Base-by-base conservation (phyloP, 2,113 vertebrate species). In the Bombycilla garrulus region DNA sequence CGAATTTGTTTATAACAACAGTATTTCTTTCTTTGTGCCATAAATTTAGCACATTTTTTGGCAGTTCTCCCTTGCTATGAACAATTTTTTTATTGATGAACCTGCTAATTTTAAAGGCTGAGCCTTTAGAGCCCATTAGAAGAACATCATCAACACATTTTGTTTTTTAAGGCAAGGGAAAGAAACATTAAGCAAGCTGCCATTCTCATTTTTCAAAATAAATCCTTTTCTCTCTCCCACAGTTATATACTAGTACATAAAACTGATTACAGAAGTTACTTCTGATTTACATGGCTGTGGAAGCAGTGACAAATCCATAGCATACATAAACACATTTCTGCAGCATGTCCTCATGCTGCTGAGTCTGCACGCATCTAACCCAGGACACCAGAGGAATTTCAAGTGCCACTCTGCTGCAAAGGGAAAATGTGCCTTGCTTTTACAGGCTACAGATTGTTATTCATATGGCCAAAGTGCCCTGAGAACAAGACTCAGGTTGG, bases 1-100 rank as follows among this genome's bases (percentile, higher is more conserved):
- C n/a, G 31, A n/a, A 66, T 82, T 76, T 50, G 33, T 66, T 88
- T 76, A 70, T 95, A 96, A 87, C 88, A 81, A 66, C 70, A 64
- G 51, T 91, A 92, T 97, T 95, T 96, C 81, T 95, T 89, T 40
- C 60, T 85, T 53, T 85, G 73, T 81, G 40, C 64, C 71, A 92
- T 87, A 95, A 92, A 96, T 96, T 89, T 90, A 91, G 38, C 8
- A 11, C 35, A 50, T 81, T 86, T 94, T 95, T 81, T 96, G 79
- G 51, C 91, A 94, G 58, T 60, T 91, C 70, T 86, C 83, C 77
- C 40, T 83, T 73, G 66, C 47, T 64, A 88, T 62, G 69, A 92
- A 93, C 47, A 90, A 78, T 61, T 95, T 57, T 80, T 93, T 92
- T 89, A 81, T 79, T 93, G 69, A 94, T 91, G 69, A 93, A 84